These are phyloP conservation scores for Anthopleura xanthogrammica DNA, from an alignment of 92 coral and sea anemone genomes.

Conservation along the genomic window DNA sequence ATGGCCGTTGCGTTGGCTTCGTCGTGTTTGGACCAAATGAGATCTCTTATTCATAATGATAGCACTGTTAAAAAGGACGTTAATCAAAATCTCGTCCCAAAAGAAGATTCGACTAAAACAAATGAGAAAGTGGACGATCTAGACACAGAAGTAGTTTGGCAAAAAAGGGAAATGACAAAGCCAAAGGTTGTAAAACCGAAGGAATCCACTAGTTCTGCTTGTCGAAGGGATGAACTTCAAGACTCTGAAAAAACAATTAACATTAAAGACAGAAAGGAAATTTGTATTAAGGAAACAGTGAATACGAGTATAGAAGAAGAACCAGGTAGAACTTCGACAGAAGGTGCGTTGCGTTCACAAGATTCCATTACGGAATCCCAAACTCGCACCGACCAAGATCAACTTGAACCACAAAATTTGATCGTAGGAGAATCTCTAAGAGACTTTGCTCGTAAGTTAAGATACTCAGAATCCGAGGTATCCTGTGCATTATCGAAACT, in stretches of 20 bases:
- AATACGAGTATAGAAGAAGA: slow-evolving; percentile 6
- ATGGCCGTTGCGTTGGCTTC: slow-evolving; percentile 61
- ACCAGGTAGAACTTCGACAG: neutral
- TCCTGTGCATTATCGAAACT: slow-evolving; percentile 72
- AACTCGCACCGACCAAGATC: neutral
- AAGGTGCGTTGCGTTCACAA: neutral
- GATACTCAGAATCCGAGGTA: slow-evolving; percentile 75
- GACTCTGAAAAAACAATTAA: neutral
- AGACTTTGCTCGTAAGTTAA: slow-evolving; percentile 83
- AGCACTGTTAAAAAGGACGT: slow-evolving; percentile 6
- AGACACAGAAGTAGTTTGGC: slow-evolving; percentile 31
- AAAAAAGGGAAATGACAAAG: slow-evolving; percentile 28
- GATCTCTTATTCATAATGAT: neutral
- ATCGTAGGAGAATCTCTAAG: slow-evolving; percentile 47
- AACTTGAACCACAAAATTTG: slow-evolving; percentile 2
- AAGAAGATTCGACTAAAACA: neutral
- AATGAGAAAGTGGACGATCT: slow-evolving; percentile 14
- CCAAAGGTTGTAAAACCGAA: slow-evolving; percentile 37
- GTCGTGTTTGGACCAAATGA: slow-evolving; percentile 32
- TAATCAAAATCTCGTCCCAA: slow-evolving; percentile 17
- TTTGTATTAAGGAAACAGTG: neutral
- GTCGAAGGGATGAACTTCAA: neutral
- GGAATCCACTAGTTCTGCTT: slow-evolving; percentile 8
- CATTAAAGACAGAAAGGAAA: neutral
- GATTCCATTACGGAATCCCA: slow-evolving; percentile 24